phyloP scores from a whole-genome alignment of 1,140 invertebrate genomes.

The Drosophila funebris region DNA sequence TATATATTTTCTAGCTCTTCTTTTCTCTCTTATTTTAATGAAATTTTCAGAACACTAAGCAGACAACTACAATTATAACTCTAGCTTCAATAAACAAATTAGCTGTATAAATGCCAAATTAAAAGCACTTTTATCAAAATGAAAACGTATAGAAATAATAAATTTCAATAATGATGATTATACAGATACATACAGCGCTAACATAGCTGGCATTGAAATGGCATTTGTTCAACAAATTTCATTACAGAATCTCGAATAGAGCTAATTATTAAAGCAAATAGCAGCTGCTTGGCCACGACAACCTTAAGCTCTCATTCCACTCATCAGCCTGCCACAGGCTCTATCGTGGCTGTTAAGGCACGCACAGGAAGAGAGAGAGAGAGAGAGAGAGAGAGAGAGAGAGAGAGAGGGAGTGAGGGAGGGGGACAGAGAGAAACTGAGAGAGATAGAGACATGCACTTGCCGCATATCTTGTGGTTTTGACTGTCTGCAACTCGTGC shows the following conservation, averaged over 20 bases:
- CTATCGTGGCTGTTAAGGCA: constrained; percentile 32
- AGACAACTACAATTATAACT: no score
- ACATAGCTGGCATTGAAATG: not conserved
- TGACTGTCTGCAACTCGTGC: constrained; percentile 7
- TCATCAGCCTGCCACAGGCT: not conserved
- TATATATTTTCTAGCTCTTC: no score
- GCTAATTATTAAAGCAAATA: not conserved
- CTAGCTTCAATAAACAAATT: no score
- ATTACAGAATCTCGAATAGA: not conserved
- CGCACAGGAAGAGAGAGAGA: constrained; percentile 17
- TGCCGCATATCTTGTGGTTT: not conserved
- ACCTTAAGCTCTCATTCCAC: not conserved
- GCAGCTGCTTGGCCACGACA: not conserved
- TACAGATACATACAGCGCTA: no score
- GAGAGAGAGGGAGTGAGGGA: not conserved
- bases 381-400: not conserved
- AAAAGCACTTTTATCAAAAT: no score
- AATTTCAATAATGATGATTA: no score
- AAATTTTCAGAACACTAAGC: no score
- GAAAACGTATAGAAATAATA: no score
- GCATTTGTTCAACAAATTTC: not conserved
- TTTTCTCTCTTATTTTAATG: no score
- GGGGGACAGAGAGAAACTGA: not conserved
- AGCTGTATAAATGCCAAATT: no score
- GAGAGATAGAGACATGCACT: not conserved